Conservation (phyloP, 2,797 vertebrate species). For the Hylomyscus alleni region DNA sequence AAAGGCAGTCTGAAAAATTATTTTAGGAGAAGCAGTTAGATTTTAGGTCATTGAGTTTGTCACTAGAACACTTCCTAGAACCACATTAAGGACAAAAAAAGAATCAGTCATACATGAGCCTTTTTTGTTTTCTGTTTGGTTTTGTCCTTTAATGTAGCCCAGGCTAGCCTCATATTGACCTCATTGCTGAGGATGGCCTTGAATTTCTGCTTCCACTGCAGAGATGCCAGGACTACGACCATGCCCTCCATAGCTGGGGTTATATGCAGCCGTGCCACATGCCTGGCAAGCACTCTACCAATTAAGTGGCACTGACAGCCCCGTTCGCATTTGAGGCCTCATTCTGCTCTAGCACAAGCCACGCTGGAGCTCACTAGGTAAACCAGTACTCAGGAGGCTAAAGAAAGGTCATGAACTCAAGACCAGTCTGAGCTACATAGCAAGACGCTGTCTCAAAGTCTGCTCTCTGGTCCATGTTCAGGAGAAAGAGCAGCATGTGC, state of each 20-base stretch:
- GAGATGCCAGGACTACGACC: not conserved
- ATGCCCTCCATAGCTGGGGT: not conserved
- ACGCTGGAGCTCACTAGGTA: not conserved
- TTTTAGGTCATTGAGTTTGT: constrained; percentile 13
- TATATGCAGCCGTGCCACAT: not conserved
- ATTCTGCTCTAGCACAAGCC: not conserved
- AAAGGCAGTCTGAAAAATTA: not conserved
- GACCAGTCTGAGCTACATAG: not conserved
- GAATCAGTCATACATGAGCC: not conserved
- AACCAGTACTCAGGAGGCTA: not conserved
- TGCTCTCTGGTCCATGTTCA: not conserved
- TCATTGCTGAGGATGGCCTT: not conserved
- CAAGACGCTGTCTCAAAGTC: not conserved
- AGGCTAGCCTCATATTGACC: not conserved
- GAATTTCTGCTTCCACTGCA: not conserved
- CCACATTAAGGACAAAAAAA: not conserved
- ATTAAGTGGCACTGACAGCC: no score
- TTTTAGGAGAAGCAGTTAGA: not conserved
- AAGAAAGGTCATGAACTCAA: not conserved
- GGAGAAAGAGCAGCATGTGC: not conserved
- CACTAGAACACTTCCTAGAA: constrained; percentile 4
- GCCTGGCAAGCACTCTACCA: not conserved
- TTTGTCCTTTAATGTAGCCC: not conserved
- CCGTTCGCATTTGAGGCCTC: not conserved
- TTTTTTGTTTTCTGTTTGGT: not conserved